A percentile compares a stretch with the other conserved stretches of the same genome.
Evolutionary conservation across 2,888 invertebrate genomes (phyloP).

Genomic region (Branchellion lobata): DNA sequence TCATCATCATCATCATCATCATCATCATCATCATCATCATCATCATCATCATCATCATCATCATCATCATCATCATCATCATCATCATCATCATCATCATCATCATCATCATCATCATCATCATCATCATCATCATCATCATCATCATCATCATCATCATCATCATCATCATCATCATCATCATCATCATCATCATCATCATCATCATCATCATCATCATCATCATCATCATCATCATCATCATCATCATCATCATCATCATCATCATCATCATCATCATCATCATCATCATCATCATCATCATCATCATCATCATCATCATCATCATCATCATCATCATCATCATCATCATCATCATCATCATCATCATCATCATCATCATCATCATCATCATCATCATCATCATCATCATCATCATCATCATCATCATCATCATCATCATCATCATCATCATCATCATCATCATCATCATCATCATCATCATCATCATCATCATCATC

Average conservation of each 20-base stretch:
- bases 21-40: conserved; percentile 6
- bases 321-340: conserved; percentile 11
- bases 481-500: conserved; percentile 12
- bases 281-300: conserved; percentile 14
- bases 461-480: conserved; percentile 30
- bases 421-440: conserved; percentile 27
- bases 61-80: conserved; percentile 17
- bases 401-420: conserved; percentile 14
- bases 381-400: conserved; percentile 6
- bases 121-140: conserved; percentile 18
- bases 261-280: conserved; percentile 6
- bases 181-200: conserved; percentile 17
- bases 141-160: conserved; percentile 6
- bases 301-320: conserved; percentile 17
- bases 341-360: conserved; percentile 11
- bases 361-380: conserved; percentile 18
- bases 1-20: conserved; percentile 18
- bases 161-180: conserved; percentile 14
- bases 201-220: conserved; percentile 11
- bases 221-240: conserved; percentile 11
- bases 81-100: conserved; percentile 11
- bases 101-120: conserved; percentile 11
- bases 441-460: conserved; percentile 35
- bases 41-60: conserved; percentile 14
- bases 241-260: conserved; percentile 18